phyloP scores from a whole-genome alignment of 23 tunicate species.

The Clavelina lepadiformis region DNA sequence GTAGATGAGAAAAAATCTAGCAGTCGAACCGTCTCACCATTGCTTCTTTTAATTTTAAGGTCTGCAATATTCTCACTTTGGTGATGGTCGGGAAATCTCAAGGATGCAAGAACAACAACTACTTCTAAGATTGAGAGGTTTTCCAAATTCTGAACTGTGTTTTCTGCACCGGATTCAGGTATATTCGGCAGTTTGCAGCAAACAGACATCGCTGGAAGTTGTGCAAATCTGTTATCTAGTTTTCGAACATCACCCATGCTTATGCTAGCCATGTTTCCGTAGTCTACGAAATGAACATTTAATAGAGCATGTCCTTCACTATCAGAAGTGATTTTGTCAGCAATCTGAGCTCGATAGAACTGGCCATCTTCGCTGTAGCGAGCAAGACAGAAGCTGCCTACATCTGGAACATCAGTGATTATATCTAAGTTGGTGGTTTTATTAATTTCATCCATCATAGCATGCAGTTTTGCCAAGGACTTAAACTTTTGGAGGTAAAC shows the following conservation, averaged over 20 bases:
- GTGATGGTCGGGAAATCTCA: background rate
- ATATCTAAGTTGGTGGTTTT: slow-evolving; percentile 3
- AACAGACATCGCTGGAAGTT: slow-evolving; percentile 31
- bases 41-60: background rate
- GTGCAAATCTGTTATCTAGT: slow-evolving; percentile 6
- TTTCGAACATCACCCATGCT: background rate
- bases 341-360: slow-evolving; percentile 40
- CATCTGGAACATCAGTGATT: background rate
- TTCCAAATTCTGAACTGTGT: background rate
- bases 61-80: background rate
- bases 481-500: slow-evolving; percentile 40
- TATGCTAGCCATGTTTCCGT: slow-evolving; percentile 46
- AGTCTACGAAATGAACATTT: slow-evolving; percentile 52
- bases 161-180: background rate
- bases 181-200: slow-evolving; percentile 13
- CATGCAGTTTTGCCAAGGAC: slow-evolving; percentile 8
- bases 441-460: slow-evolving; percentile 29
- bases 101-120: slow-evolving; percentile 19
- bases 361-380: slow-evolving; percentile 41
- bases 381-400: slow-evolving; percentile 9
- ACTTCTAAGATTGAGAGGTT: slow-evolving; percentile 19
- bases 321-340: background rate
- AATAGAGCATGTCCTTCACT: background rate
- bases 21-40: too few species aligned
- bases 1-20: too few species aligned